These are phyloP conservation scores for Panthera leo DNA, from an alignment of 2,113 vertebrate species.

Conservation along the genomic window DNA sequence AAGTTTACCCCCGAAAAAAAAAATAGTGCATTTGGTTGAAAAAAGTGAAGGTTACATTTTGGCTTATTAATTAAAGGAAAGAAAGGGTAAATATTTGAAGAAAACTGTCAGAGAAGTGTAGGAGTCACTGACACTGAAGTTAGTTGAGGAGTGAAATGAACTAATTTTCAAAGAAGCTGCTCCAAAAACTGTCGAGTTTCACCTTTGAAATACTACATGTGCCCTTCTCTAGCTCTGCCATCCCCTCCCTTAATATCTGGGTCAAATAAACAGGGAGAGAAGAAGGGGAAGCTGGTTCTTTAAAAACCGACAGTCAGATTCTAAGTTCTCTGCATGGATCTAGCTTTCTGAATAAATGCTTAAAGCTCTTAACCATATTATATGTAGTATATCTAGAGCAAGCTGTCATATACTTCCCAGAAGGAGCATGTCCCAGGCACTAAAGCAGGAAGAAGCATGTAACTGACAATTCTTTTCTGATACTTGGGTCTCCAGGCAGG, in stretches of 20 bases:
- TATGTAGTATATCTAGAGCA: neutral
- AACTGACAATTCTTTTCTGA: neutral
- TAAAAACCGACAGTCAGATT: neutral
- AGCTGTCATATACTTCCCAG: neutral
- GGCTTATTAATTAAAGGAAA: conserved; percentile 79
- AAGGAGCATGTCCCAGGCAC: neutral
- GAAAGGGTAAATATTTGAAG: conserved; percentile 71
- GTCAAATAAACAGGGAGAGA: neutral
- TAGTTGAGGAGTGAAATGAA: conserved; percentile 74
- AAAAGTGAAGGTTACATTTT: conserved; percentile 73
- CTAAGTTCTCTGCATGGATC: neutral
- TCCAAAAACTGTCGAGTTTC: conserved; percentile 51
- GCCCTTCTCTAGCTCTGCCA: neutral
- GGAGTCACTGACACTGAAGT: conserved; percentile 73
- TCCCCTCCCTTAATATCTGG: neutral
- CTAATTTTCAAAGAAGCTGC: conserved; percentile 72
- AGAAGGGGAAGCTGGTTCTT: neutral
- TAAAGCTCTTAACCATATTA: neutral
- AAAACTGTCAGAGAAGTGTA: conserved; percentile 64
- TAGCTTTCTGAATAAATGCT: neutral
- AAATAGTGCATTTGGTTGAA: conserved; percentile 75
- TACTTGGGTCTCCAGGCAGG: neutral
- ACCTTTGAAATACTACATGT: conserved; percentile 1
- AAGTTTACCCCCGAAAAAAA: conserved; percentile 74
- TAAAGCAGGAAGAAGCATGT: neutral